Evolutionary conservation across 2,113 vertebrate genomes (phyloP).

Genomic region (Peromyscus leucopus): DNA sequence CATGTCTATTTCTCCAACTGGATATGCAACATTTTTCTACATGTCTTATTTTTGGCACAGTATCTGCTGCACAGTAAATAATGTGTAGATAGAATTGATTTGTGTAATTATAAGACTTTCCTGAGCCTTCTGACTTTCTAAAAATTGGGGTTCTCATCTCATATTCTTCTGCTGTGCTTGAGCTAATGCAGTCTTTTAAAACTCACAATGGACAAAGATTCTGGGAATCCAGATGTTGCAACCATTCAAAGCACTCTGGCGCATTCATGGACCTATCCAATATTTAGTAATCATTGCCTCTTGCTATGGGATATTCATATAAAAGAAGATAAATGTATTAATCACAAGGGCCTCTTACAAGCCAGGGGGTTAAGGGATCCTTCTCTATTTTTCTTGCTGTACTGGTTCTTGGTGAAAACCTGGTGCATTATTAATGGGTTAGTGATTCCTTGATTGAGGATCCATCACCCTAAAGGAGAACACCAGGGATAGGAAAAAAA

Average conservation of each 20-base stretch:
- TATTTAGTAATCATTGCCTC: constrained; percentile 22
- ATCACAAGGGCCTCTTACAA: constrained; percentile 41
- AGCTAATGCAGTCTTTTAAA: background rate
- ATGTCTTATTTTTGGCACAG: background rate
- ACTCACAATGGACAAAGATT: constrained; percentile 19
- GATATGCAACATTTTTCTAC: background rate
- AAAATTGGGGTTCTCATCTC: background rate
- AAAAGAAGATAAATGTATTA: constrained; percentile 56
- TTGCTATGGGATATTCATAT: background rate
- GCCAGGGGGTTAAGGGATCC: background rate
- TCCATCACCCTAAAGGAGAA: constrained; percentile 41
- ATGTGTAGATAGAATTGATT: constrained; percentile 12
- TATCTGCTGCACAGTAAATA: background rate
- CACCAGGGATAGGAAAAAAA: background rate
- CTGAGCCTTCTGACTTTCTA: constrained; percentile 29
- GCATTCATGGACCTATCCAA: background rate
- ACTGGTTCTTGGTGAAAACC: background rate
- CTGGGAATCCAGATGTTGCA: background rate
- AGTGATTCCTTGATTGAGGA: background rate
- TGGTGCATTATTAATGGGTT: background rate
- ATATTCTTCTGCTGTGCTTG: background rate
- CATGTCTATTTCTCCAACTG: constrained; percentile 31
- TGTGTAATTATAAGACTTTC: background rate
- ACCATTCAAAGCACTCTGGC: background rate
- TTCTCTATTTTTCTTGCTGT: background rate